Evolutionary conservation across 2,797 vertebrate species (phyloP), one percentile per base, ranked within the genome.

Genomic region (Centroberyx gerrardi): DNA sequence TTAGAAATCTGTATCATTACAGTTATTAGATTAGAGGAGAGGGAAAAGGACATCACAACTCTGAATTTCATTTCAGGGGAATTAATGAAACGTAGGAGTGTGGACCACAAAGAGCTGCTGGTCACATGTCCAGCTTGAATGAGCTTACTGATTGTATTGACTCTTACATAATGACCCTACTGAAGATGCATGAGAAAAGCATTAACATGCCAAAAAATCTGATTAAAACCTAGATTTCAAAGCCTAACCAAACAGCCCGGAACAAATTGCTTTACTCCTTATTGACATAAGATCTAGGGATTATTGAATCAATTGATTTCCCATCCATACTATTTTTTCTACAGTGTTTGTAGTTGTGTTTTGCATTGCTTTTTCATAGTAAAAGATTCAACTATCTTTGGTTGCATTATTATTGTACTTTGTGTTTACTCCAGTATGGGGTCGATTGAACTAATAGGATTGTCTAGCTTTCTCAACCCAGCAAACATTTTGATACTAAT

Each of bases 1-100:
- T 92, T 86, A 82, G 78, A 91, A 92, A 90, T 92, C 84, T 90
- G 77, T 76, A 87, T 92, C 87, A 90, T 91, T 91, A 87, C 68
- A 80, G 61, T 85, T 90, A 93, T 93, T 91, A 86, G 87, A 93
- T 94, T 92, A 92, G 58, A 46, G 69, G 60, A 71, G 75, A 78
- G 83, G 63, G 68, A 71, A 83, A 76, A 78, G 84, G 85, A 82
- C 86, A 84, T 80, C 70, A 68, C 74, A 81, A 89, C 72, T 91
- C 82, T 70, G 76, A 87, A 89, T 91, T 93, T 90, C 73, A 90
- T 92, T 92, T 90, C 68, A 85, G 79, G 76, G 74, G 87, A 91
- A 92, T 90, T 92, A 92, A 92, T 92, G 78, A 91, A 89, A 90
- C 60, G 69, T 83, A 67, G 60, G 73, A 82, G 76, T 89, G 78